Conservation (phyloP, 2,888 invertebrate genomes). For the Pammene aurita region DNA sequence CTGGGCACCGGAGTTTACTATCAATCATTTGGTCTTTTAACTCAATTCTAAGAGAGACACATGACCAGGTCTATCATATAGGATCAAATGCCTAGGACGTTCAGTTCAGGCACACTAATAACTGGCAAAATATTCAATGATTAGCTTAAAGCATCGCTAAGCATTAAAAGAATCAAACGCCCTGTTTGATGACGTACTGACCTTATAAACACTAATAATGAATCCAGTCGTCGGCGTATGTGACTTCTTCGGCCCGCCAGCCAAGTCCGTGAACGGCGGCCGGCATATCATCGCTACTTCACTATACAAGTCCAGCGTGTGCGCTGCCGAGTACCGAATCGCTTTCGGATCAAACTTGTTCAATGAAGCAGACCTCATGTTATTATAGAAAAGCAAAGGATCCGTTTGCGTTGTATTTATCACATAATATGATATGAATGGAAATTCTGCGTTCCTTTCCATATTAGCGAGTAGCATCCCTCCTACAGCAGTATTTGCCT, state of each 20-base stretch:
- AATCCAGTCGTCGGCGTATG: constrained; percentile 93
- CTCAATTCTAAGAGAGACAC: no score
- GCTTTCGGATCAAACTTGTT: constrained; percentile 93
- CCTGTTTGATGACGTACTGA: constrained; percentile 47
- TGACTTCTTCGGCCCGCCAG: constrained; percentile 89
- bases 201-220: constrained; percentile 95
- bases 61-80: no score
- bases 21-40: neutral
- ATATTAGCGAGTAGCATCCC: constrained; percentile 95
- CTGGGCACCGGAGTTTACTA: no score
- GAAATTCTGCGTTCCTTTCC: constrained; percentile 95
- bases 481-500: constrained; percentile 89
- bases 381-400: constrained; percentile 92
- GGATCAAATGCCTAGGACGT: no score
- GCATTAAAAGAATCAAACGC: neutral
- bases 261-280: constrained; percentile 91
- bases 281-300: constrained; percentile 96
- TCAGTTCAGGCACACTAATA: no score
- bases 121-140: no score
- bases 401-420: constrained; percentile 94
- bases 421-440: constrained; percentile 95
- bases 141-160: no score
- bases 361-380: constrained; percentile 91
- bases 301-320: constrained; percentile 93
- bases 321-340: constrained; percentile 91